A percentile compares a stretch with the other conserved stretches of the same genome.
phyloP scores from a whole-genome alignment of 1,140 invertebrate genomes.

The Daktulosphaira vitifoliae region DNA sequence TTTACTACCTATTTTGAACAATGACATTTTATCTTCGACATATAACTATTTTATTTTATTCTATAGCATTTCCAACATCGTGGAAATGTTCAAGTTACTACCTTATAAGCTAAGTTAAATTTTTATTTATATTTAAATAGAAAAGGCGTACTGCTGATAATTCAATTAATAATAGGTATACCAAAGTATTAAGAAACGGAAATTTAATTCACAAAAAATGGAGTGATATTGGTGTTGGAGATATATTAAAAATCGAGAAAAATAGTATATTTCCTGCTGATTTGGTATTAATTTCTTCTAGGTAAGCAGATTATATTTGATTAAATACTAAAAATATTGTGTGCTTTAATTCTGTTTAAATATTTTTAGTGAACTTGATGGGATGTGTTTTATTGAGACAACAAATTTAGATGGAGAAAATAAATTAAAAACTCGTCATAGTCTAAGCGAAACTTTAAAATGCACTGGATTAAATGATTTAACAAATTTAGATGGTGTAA shows the following conservation, averaged over 20 bases:
- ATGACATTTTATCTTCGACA: too few relatives aligned
- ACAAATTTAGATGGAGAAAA: conserved; percentile 98
- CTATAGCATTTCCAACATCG: too few relatives aligned
- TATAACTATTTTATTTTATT: too few relatives aligned
- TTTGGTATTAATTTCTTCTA: conserved; percentile 75
- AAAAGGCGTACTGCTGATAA: neutral
- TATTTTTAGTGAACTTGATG: conserved; percentile 45
- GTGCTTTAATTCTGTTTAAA: neutral
- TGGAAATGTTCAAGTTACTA: too few relatives aligned
- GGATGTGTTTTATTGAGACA: conserved; percentile 98
- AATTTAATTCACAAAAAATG: conserved; percentile 66
- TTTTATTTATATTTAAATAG: too few relatives aligned
- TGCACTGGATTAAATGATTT: conserved; percentile 66
- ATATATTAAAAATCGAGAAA: conserved; percentile 79
- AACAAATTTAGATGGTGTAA: conserved; percentile 59
- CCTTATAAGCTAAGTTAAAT: too few relatives aligned
- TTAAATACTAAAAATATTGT: neutral
- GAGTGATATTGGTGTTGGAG: conserved; percentile 70
- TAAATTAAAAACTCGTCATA: conserved; percentile 94
- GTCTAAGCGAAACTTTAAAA: conserved; percentile 64
- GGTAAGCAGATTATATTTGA: conserved; percentile 49
- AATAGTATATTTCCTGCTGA: conserved; percentile 92
- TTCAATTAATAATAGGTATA: conserved; percentile 45
- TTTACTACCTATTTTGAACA: too few relatives aligned
- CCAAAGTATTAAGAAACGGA: conserved; percentile 64